Base-by-base conservation (phyloP, 2,888 invertebrate genomes). In the Druceiella hillmani region DNA sequence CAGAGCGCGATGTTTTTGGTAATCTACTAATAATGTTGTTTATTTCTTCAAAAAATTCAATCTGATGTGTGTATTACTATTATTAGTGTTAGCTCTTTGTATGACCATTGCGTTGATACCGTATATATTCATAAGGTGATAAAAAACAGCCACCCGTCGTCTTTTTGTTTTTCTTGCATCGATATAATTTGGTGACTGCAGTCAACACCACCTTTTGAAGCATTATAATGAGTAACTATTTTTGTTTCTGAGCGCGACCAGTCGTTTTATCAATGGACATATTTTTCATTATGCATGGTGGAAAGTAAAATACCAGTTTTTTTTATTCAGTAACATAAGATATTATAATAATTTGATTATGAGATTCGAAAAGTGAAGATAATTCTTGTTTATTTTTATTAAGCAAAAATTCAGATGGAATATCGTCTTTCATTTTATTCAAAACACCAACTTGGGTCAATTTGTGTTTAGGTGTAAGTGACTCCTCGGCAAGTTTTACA, bases 221-320 rank as follows among this genome's bases (percentile, higher is more conserved):
- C 39, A 38, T 50, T 51, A 31, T 52, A 50, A 46, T 36, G 46
- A 26, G 42, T 43, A 41, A 50, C 47, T 33, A 47, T 51, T 47
- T 49, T 47, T 41, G 51, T 40, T 52, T 51, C 34, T 36, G 33
- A 32, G 36, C 33, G 44, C 38, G 40, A 40, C 36, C 36, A 36
- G 38, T n/a, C n/a, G n/a, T n/a, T n/a, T n/a, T n/a, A n/a, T 48
- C 47, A 30, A 47, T 40, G 39, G 43, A 25, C n/a, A n/a, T n/a
- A n/a, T 33, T 32, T 38, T 40, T 47, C 48, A 46, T 50, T 40
- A 36, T 50, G 50, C 44, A 50, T 41, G 41, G 47, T 44, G 33
- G 49, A 48, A 30, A 48, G 33, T 35, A 52, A 43, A 37, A 46
- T 40, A 35, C 50, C 49, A 36, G 41, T 41, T 45, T 48, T 48